Percentiles rank a stretch among this genome's conserved stretches.
Conservation (phyloP, 2,797 vertebrate species). For the Manis javanica region DNA sequence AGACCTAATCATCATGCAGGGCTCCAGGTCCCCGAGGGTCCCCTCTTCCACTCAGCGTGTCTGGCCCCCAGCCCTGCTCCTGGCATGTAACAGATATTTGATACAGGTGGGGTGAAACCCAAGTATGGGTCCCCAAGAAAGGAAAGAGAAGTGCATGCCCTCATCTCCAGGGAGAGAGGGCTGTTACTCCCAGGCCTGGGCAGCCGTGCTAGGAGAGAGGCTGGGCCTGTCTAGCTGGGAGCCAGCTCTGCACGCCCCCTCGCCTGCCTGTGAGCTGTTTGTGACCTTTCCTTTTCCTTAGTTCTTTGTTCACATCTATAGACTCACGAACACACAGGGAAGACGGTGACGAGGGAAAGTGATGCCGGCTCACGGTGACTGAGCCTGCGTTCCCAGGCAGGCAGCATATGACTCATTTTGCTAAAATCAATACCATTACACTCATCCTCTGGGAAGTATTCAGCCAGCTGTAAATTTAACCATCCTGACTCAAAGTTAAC, state of each 20-base stretch:
- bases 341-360: conserved; percentile 25
- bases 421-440: conserved; percentile 61
- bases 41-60: neutral
- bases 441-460: conserved; percentile 67
- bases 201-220: rapidly evolving
- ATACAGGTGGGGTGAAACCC: neutral
- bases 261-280: rapidly evolving
- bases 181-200: neutral
- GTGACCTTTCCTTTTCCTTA: neutral
- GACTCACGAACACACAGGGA: neutral
- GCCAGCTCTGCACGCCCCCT: neutral
- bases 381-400: conserved; percentile 63
- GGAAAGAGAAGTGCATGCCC: neutral
- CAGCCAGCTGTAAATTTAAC: conserved; percentile 77
- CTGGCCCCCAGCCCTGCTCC: neutral
- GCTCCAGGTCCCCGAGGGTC: neutral
- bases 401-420: conserved; percentile 67
- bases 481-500: conserved; percentile 70
- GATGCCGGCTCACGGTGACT: neutral
- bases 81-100: neutral
- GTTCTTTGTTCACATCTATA: neutral
- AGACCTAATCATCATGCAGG: rapidly evolving
- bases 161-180: neutral
- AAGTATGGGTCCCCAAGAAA: neutral
- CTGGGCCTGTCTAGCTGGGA: neutral